Base-by-base conservation (phyloP, 2,888 invertebrate species). In the Drosophila falleni region DNA sequence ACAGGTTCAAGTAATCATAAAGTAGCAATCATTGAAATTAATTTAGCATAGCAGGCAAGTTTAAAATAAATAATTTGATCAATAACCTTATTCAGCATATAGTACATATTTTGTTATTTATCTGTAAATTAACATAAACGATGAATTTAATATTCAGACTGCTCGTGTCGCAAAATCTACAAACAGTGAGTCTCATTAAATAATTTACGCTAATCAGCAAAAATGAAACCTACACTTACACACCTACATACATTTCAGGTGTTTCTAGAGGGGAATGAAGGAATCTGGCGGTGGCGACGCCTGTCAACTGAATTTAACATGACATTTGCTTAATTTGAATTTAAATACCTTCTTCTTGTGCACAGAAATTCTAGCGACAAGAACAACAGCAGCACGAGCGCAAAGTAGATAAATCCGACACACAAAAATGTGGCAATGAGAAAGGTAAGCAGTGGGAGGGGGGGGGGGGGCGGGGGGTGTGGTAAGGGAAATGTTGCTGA, bases 281-380 rank as follows among this genome's bases (percentile, higher is more conserved):
- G 31, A 29, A 19, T 5, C 5, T 11, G 15, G 35, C 9, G 58
- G 31, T 42, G 77, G 55, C 44, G 55, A 54, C 49, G 72, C 65
- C 71, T 89, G 86, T 87, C 86, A 89, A 49, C 73, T 72, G 74
- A 81, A 76, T 73, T 74, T 69, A 80, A 81, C 82, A 85, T 87
- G 89, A 85, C 86, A 81, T 81, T 87, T 85, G 80, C 89, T 85
- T 86, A 86, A 86, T 86, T 84, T 89, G 89, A 89, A 86, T 86
- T 86, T 87, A 86, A 86, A 86, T 87, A 86, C 86, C 80, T 81
- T 77, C 72, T 68, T 58, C 44, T 65, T 4, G 23, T 23, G 58
- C 68, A 31, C 55, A 26, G 46, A 63, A 68, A 71, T 59, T 53
- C 41, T 29, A 35, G 65, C 19, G 61, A 64, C 58, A 71, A 65